Percentiles rank a stretch among this genome's conserved stretches.
Conservation (phyloP, 2,113 vertebrate species). For the Nyctereutes procyonoides region DNA sequence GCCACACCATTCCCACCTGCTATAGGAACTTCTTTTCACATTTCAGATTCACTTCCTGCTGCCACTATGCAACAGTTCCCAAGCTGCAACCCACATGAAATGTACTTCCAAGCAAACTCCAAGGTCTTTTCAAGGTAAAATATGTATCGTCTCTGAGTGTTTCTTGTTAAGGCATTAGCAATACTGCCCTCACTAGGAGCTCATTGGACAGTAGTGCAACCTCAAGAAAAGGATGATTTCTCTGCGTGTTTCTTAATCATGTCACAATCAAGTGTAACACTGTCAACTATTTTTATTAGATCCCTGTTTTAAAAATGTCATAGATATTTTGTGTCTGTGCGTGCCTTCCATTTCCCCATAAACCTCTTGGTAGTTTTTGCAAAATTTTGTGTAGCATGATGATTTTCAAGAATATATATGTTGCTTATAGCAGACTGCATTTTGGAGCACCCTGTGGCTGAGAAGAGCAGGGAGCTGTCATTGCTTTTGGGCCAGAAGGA, state of each 20-base stretch:
- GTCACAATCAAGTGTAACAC: not conserved
- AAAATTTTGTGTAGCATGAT: not conserved
- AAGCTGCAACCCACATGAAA: not conserved
- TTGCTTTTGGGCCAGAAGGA: not conserved
- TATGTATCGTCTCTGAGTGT: too few relatives aligned
- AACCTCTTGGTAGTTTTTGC: fast-evolving
- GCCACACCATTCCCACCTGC: too few relatives aligned
- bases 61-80: too few relatives aligned
- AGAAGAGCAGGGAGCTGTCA: not conserved
- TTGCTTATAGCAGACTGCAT: not conserved
- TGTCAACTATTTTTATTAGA: not conserved
- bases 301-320: not conserved
- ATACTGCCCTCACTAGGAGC: too few relatives aligned
- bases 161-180: too few relatives aligned
- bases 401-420: not conserved
- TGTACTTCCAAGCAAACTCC: not conserved
- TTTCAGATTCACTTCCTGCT: not conserved
- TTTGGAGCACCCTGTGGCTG: not conserved
- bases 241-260: not conserved
- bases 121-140: not conserved
- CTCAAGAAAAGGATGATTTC: too few relatives aligned
- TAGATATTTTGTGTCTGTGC: not conserved
- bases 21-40: not conserved
- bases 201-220: too few relatives aligned
- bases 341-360: not conserved